Conservation (phyloP, 2,888 invertebrate species). For the Drosophila suboccidentalis region DNA sequence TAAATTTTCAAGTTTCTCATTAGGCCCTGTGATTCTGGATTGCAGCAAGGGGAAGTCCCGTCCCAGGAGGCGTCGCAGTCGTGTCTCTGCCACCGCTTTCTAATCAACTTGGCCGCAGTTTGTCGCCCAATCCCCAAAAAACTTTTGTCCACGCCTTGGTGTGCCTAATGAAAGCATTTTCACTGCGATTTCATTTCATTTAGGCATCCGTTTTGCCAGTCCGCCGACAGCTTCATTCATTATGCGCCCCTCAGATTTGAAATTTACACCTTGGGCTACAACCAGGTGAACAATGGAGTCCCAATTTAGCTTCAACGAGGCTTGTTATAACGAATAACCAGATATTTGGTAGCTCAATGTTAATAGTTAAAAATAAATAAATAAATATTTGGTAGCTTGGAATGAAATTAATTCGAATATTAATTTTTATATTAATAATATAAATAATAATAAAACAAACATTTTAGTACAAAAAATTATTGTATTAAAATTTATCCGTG, state of each 20-base stretch:
- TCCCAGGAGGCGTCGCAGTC: slow-evolving; percentile 28
- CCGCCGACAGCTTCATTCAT: slow-evolving; percentile 63
- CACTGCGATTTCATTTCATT: slow-evolving; percentile 79
- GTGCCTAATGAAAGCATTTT: slow-evolving; percentile 74
- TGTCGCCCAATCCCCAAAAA: slow-evolving; percentile 63
- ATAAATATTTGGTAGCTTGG: background rate
- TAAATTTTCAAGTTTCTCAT: slow-evolving; percentile 80
- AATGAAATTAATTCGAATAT: too few species aligned
- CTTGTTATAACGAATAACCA: slow-evolving; percentile 15
- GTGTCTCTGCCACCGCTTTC: slow-evolving; percentile 61
- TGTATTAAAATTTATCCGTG: background rate
- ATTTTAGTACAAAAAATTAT: too few species aligned
- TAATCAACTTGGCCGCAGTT: slow-evolving; percentile 80
- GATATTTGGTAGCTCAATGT: background rate
- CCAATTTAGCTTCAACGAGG: slow-evolving; percentile 43
- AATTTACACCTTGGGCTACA: slow-evolving; percentile 75
- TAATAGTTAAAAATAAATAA: too few species aligned
- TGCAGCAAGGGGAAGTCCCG: slow-evolving; percentile 26
- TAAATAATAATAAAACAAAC: too few species aligned
- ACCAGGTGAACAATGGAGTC: slow-evolving; percentile 51
- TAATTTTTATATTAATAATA: too few species aligned
- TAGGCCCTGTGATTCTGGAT: slow-evolving; percentile 51
- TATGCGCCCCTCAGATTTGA: slow-evolving; percentile 76
- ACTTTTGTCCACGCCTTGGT: slow-evolving; percentile 56
- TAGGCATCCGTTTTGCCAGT: slow-evolving; percentile 62